Conservation (phyloP, 1,140 invertebrate species). For the Cherax destructor region DNA sequence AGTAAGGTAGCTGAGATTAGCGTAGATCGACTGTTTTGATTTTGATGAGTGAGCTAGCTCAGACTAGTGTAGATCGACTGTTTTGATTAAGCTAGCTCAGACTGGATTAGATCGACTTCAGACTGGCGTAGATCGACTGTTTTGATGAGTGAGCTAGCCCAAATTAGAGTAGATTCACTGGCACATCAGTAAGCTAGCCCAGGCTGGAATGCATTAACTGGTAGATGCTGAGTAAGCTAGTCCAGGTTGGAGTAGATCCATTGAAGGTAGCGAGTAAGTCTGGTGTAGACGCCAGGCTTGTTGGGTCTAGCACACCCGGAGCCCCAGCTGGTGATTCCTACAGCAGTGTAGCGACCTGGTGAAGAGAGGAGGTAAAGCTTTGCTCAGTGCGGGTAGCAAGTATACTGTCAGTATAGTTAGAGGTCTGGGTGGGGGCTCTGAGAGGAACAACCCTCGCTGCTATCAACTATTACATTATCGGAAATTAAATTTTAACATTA, state of each 20-base stretch:
- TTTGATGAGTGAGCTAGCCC: neutral
- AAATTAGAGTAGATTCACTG: neutral
- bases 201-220: neutral
- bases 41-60: neutral
- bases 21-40: no score
- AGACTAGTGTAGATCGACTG: neutral
- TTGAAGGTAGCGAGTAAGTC: constrained; percentile 87
- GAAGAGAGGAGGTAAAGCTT: neutral
- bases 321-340: constrained; percentile 83
- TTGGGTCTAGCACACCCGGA: constrained; percentile 89
- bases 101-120: neutral
- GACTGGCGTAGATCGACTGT: neutral
- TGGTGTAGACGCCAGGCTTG: constrained; percentile 90
- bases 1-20: no score
- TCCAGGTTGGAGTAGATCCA: constrained; percentile 81
- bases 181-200: neutral
- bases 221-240: neutral
- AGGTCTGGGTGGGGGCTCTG: neutral
- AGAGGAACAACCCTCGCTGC: no score
- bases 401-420: neutral
- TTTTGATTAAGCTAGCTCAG: neutral
- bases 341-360: constrained; percentile 57
- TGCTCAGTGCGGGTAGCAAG: neutral
- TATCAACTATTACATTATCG: no score
- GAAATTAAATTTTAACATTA: no score